Base-by-base conservation (phyloP, 1,140 invertebrate species). In the Neodiprion pinetum region DNA sequence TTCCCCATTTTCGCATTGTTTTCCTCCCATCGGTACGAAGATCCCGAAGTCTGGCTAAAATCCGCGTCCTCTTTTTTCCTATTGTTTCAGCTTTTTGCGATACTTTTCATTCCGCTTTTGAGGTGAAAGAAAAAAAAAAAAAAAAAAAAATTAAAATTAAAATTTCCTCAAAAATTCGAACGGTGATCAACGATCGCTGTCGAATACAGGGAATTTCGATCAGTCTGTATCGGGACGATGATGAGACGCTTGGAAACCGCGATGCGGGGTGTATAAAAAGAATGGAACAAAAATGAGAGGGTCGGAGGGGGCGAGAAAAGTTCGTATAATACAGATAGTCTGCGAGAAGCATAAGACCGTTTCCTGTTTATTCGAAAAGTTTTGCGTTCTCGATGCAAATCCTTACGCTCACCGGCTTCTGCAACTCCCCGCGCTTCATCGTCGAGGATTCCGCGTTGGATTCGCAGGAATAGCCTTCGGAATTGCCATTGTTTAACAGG, bases 401-500 rank as follows among this genome's bases (percentile, higher is more conserved):
- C 53, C 53, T 40, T 40, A 40, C 17, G 28, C 28, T 40, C 28
- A 3, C n/a, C 53, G 53, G n/a, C 53, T 61, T 61, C 53, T 12
- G 28, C 28, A 61, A 61, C 53, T 9, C 53, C 11, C 3, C n/a
- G 53, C 53, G 53, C 53, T 61, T 61, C 53, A 14, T 61, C 53
- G 53, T 61, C 53, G 53, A 17, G 53, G 53, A 61, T 61, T 61
- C 53, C 53, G n/a, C 53, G n/a, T 9, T 5, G 53, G 53, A 61
- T 61, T 61, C 53, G 53, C 11, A 14, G n/a, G 7, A 61, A 61
- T 17, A 40, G 28, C 2, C n/a, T 61, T 61, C 53, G 53, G 53
- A 61, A 61, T 61, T 61, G 53, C 53, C 53, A 61, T 61, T 61
- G 53, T 61, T 61, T 61, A 61, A 61, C 53, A 61, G 53, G 53